Conservation (phyloP, 2,797 vertebrate species). For the Geotria australis region DNA sequence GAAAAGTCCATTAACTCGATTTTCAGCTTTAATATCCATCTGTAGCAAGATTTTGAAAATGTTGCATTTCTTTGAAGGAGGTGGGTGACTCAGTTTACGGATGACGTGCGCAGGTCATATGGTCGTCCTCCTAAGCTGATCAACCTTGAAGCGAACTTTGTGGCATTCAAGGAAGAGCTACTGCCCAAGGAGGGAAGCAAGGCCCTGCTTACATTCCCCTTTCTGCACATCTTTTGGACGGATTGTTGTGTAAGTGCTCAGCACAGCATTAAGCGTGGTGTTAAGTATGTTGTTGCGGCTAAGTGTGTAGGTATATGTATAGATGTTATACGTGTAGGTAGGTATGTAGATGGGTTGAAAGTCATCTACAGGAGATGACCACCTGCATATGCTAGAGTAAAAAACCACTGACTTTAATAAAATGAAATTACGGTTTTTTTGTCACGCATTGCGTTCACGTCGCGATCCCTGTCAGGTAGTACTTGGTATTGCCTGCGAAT, state of each 20-base stretch:
- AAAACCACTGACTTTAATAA: no score
- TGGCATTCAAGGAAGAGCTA: slow-evolving; percentile 92
- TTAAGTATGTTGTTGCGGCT: neutral
- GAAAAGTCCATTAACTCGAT: neutral
- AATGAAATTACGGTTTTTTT: no score
- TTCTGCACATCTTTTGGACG: slow-evolving; percentile 94
- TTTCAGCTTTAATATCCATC: neutral
- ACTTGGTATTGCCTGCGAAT: no score
- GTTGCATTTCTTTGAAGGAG: neutral
- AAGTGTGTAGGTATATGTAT: neutral
- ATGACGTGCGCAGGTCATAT: slow-evolving; percentile 30
- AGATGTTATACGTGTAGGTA: neutral
- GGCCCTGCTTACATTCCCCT: slow-evolving; percentile 90
- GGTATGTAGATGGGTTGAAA: neutral
- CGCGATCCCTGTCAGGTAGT: no score
- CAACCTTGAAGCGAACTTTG: slow-evolving; percentile 88
- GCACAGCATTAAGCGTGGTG: neutral
- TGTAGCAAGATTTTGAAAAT: neutral
- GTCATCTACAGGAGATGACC: no score
- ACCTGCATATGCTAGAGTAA: no score
- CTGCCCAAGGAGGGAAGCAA: slow-evolving; percentile 87
- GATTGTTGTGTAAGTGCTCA: slow-evolving; percentile 66
- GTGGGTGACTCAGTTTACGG: neutral
- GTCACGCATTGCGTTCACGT: no score
- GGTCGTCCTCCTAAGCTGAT: slow-evolving; percentile 97